These are phyloP conservation scores for Plotosus lineatus DNA, from an alignment of 2,113 vertebrate genomes.

Conservation along the genomic window DNA sequence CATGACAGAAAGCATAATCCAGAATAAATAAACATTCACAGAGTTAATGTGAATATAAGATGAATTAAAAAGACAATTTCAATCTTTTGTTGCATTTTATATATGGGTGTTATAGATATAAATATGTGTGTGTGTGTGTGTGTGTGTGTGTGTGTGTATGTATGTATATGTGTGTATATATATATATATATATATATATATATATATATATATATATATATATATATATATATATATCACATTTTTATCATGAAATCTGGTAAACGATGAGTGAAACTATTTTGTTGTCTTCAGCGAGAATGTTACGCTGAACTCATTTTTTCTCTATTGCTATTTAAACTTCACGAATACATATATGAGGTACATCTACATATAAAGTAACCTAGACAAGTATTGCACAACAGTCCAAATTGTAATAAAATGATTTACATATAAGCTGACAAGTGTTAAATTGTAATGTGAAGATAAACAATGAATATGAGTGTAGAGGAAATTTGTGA, in stretches of 20 bases:
- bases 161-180: not conserved
- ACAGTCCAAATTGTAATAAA: slow-evolving; percentile 61
- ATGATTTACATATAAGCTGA: slow-evolving; percentile 54
- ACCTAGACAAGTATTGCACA: slow-evolving; percentile 68
- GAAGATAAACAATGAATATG: slow-evolving; percentile 40
- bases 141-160: no score
- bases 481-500: slow-evolving; percentile 22
- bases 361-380: slow-evolving; percentile 64
- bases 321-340: slow-evolving; percentile 70
- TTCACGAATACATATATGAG: slow-evolving; percentile 68
- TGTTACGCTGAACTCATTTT: slow-evolving; percentile 61
- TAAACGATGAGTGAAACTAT: slow-evolving; percentile 56
- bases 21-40: slow-evolving; percentile 27
- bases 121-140: no score
- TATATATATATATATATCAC: slow-evolving; percentile 31
- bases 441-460: slow-evolving; percentile 41
- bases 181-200: slow-evolving; percentile 27
- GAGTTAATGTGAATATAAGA: slow-evolving; percentile 9
- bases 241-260: slow-evolving; percentile 39
- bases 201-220: slow-evolving; percentile 1
- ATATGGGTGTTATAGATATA: slow-evolving; percentile 27
- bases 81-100: slow-evolving; percentile 37
- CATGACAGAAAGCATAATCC: slow-evolving; percentile 1
- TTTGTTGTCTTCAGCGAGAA: slow-evolving; percentile 44
- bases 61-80: slow-evolving; percentile 27